phyloP scores from a whole-genome alignment of 2,888 invertebrate genomes.

The Pardosa pseudoannulata region DNA sequence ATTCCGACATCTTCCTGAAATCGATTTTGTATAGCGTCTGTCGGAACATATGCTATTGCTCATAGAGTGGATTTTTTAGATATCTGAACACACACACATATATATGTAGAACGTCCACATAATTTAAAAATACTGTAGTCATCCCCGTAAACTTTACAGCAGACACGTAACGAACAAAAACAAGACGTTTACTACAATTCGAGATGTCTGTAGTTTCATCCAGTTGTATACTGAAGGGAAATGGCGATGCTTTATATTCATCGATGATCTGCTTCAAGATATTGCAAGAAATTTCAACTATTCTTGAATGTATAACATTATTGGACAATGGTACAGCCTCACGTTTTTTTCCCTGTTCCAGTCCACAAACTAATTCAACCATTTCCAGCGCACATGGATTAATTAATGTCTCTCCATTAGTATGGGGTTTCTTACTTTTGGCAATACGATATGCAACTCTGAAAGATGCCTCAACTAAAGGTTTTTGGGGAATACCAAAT shows the following conservation, averaged over 20 bases:
- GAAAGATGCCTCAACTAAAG: slow-evolving; percentile 32
- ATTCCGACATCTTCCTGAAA: no score
- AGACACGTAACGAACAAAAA: slow-evolving; percentile 44
- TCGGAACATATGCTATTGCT: no score
- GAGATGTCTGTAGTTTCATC: slow-evolving; percentile 78
- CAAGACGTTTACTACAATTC: slow-evolving; percentile 44
- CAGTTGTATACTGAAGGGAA: slow-evolving; percentile 57
- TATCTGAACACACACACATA: no score
- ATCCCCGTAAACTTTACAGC: no score
- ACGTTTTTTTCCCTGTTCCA: slow-evolving; percentile 60
- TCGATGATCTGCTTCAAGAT: slow-evolving; percentile 58
- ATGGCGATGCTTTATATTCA: slow-evolving; percentile 48
- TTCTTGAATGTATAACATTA: slow-evolving; percentile 54
- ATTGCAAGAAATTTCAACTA: slow-evolving; percentile 55
- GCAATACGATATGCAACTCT: slow-evolving; percentile 50
- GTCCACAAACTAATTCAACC: slow-evolving; percentile 53
- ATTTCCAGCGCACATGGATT: slow-evolving; percentile 53
- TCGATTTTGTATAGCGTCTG: no score
- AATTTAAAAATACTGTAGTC: no score
- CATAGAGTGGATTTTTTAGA: no score
- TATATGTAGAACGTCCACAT: no score
- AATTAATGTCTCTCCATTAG: slow-evolving; percentile 59
- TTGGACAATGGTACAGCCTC: slow-evolving; percentile 61
- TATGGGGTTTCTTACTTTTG: slow-evolving; percentile 56
- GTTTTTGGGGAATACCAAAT: slow-evolving; percentile 11